Base-by-base conservation (phyloP, 2,888 invertebrate species). In the Drosophila mulleri region DNA sequence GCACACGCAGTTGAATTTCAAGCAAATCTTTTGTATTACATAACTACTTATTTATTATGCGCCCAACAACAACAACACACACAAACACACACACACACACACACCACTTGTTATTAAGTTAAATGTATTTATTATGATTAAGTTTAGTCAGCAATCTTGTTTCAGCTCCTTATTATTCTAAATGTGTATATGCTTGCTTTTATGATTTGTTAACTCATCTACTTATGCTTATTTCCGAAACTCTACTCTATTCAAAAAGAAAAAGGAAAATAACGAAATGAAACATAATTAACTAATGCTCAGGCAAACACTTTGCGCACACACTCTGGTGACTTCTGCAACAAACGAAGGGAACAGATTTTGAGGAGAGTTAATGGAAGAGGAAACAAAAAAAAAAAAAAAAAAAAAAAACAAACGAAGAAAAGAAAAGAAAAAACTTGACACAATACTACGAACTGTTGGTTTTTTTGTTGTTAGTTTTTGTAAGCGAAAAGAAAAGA, bases 401-500 rank as follows among this genome's bases (percentile, higher is more conserved):
- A 5, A 37, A 6, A 39, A 7, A 39, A 16, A 16, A 39, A 23
- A 7, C 18, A 16, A 12, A 16, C 6, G 16, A 37, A 37, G 37
- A 23, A 26, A n/a, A 16, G 5, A 52, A 14, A 9, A 53, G 39
- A 54, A 54, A 41, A 72, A 74, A 72, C 76, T 80, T 60, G 53
- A 82, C 69, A 75, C 70, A 68, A 72, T 72, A 69, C 70, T 72
- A 73, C 61, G 78, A 69, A 71, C 83, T 83, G 81, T 78, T 83
- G 73, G 76, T 73, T 82, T 84, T 77, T 68, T 83, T 83, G 83
- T 83, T 83, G 83, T 86, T 83, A 83, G 83, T 83, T 83, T 83
- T 83, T 80, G 83, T 83, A 83, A 83, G 83, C 59, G 29, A 80
- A 48, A 50, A 48, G 39, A 44, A 41, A 44, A 20, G n/a, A 18